Evolutionary conservation across 2,888 invertebrate genomes (phyloP).

Genomic region (Volucella zonaria): DNA sequence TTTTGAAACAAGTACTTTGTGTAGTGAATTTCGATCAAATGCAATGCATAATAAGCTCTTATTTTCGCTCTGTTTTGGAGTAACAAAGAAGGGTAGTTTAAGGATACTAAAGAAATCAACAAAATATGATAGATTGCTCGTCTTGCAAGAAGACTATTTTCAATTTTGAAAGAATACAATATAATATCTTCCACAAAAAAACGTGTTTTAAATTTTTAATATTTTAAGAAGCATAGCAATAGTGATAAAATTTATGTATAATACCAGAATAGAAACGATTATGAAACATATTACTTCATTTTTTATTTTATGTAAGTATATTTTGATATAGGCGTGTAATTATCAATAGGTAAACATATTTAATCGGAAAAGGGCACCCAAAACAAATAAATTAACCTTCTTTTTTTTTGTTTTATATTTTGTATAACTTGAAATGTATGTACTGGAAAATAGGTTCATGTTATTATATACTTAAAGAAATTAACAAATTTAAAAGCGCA

Average conservation of each 20-base stretch:
- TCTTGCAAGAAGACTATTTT: conserved; percentile 68
- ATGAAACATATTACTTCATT: background rate
- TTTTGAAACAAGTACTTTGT: background rate
- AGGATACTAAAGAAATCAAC: conserved; percentile 70
- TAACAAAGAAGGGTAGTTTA: conserved; percentile 19
- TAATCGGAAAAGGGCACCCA: too few species aligned
- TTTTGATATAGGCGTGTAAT: too few species aligned
- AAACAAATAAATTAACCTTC: background rate
- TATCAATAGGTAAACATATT: too few species aligned
- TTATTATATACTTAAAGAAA: too few species aligned
- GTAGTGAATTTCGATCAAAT: background rate
- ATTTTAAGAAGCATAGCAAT: conserved; percentile 18
- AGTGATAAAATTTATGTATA: conserved; percentile 32
- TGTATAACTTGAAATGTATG: background rate
- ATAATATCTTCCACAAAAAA: conserved; percentile 46
- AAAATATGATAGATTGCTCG: conserved; percentile 38
- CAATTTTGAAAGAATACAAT: conserved; percentile 48
- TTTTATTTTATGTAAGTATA: too few species aligned
- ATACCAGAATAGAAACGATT: conserved; percentile 14
- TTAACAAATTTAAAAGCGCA: too few species aligned
- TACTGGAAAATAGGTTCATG: too few species aligned
- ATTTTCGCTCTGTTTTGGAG: conserved; percentile 40
- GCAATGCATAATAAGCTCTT: conserved; percentile 24
- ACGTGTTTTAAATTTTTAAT: conserved; percentile 37
- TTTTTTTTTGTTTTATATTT: background rate